A percentile compares a stretch with the other conserved stretches of the same genome.
phyloP scores from a whole-genome alignment of 2,113 vertebrate species.

The Eurypyga helias region DNA sequence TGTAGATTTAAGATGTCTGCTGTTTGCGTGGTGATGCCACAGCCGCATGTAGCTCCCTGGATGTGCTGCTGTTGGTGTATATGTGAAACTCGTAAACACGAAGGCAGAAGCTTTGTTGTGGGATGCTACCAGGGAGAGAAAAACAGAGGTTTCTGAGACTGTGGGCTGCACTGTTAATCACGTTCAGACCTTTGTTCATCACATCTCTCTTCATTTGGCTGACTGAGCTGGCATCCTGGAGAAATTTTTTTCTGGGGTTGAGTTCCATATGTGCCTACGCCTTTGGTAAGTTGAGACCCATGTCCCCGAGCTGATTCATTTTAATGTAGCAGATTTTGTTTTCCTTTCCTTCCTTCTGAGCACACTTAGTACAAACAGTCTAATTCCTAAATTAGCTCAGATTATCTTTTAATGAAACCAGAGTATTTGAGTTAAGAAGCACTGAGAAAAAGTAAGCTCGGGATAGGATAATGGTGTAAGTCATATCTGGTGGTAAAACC shows the following conservation, averaged over 20 bases:
- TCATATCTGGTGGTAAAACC: background rate
- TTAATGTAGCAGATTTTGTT: conserved; percentile 58
- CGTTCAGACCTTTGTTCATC: background rate
- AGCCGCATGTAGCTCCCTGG: background rate
- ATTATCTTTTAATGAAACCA: conserved; percentile 43
- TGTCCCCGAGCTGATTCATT: conserved; percentile 53
- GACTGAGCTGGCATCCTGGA: background rate
- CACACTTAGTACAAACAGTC: conserved; percentile 61
- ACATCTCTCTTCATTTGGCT: background rate
- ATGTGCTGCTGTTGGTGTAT: background rate
- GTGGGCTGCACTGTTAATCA: background rate
- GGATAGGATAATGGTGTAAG: background rate
- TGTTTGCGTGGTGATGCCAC: background rate
- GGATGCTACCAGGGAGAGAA: background rate
- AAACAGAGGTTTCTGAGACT: background rate
- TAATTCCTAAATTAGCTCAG: conserved; percentile 62
- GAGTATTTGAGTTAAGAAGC: background rate
- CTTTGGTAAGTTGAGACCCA: conserved; percentile 24
- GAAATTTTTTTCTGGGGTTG: conserved; percentile 25
- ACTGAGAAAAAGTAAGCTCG: conserved; percentile 8
- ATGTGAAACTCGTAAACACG: background rate
- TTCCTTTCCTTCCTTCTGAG: conserved; percentile 44
- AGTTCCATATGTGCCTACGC: conserved; percentile 62
- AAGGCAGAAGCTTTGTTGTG: background rate
- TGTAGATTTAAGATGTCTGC: background rate